Percentiles rank a stretch among this genome's conserved stretches.
These are phyloP conservation scores for Drosophila willistoni DNA, from an alignment of 1,140 invertebrate species.

Conservation along the genomic window DNA sequence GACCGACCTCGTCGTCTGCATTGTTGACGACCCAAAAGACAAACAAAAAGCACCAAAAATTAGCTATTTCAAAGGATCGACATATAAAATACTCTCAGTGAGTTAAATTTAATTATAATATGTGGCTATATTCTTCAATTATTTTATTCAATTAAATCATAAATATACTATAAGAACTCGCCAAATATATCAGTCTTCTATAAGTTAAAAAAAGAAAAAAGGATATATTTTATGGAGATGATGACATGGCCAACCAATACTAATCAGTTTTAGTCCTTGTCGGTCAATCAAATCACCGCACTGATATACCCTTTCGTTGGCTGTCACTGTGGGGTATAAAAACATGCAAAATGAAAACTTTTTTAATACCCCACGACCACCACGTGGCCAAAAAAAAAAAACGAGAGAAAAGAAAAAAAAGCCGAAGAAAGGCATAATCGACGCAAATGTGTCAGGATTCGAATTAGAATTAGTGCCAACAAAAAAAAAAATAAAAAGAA, in stretches of 20 bases:
- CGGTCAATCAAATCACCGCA: no score
- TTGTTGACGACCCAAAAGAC: constrained; percentile 32
- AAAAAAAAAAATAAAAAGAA: constrained; percentile 4
- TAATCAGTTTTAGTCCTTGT: no score
- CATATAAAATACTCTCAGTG: constrained; percentile 11
- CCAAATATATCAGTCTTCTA: no score
- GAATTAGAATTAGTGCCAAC: constrained; percentile 44
- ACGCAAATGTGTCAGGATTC: constrained; percentile 52
- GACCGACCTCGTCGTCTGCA: constrained; percentile 8
- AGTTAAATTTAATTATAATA: no score
- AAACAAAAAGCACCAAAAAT: constrained; percentile 47
- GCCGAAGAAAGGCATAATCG: constrained; percentile 20
- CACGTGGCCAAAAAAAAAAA: constrained; percentile 30
- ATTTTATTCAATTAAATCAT: no score
- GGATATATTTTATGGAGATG: no score
- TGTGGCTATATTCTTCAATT: no score
- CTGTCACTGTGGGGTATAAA: constrained; percentile 20
- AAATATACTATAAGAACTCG: no score
- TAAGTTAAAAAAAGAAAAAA: no score
- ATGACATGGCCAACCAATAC: no score
- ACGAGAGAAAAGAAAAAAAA: constrained; percentile 11
- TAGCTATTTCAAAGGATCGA: constrained; percentile 7
- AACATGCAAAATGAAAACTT: constrained; percentile 50
- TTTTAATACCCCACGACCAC: constrained; percentile 52
- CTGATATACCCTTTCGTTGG: background rate